Conservation (phyloP, 2,888 invertebrate species). For the Theristus sp. region DNA sequence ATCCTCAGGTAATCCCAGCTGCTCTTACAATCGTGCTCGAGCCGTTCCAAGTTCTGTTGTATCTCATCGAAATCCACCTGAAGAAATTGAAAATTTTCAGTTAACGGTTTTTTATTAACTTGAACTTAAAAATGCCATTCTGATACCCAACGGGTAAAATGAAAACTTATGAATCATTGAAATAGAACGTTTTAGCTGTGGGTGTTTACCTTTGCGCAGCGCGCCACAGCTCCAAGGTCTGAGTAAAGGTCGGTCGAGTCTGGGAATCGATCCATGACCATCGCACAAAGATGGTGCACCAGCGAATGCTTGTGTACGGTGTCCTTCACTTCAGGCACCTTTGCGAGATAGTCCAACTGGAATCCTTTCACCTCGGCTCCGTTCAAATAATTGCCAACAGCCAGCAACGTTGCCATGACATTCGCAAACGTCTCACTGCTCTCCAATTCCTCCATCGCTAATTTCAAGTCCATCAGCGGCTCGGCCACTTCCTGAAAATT, state of each 20-base stretch:
- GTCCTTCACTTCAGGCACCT: slow-evolving; percentile 58
- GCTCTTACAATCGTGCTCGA: slow-evolving; percentile 87
- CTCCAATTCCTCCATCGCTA: slow-evolving; percentile 75
- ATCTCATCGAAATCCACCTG: slow-evolving; percentile 89
- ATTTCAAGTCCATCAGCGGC: slow-evolving; percentile 92
- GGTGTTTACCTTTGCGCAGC: slow-evolving; percentile 45
- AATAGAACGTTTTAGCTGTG: too few relatives aligned
- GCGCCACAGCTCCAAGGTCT: slow-evolving; percentile 41
- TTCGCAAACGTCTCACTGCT: slow-evolving; percentile 81
- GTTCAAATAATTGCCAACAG: slow-evolving; percentile 88
- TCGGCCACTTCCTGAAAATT: slow-evolving; percentile 81
- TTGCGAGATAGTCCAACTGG: slow-evolving; percentile 85
- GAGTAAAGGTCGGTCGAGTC: slow-evolving; percentile 91
- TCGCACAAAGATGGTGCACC: slow-evolving; percentile 85
- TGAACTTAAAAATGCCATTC: too few relatives aligned
- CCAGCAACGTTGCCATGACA: slow-evolving; percentile 74
- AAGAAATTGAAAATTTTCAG: too few relatives aligned
- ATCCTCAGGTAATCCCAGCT: slow-evolving; percentile 75
- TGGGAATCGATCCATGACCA: slow-evolving; percentile 87
- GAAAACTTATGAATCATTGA: not conserved
- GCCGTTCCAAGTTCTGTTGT: slow-evolving; percentile 56
- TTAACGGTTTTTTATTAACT: too few relatives aligned
- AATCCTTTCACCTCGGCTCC: slow-evolving; percentile 81
- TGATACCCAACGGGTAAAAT: too few relatives aligned
- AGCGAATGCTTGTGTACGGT: slow-evolving; percentile 96